Percentiles rank a stretch among this genome's conserved stretches.
phyloP scores from a whole-genome alignment of 2,888 invertebrate species.

The Chaetoderma sp. region DNA sequence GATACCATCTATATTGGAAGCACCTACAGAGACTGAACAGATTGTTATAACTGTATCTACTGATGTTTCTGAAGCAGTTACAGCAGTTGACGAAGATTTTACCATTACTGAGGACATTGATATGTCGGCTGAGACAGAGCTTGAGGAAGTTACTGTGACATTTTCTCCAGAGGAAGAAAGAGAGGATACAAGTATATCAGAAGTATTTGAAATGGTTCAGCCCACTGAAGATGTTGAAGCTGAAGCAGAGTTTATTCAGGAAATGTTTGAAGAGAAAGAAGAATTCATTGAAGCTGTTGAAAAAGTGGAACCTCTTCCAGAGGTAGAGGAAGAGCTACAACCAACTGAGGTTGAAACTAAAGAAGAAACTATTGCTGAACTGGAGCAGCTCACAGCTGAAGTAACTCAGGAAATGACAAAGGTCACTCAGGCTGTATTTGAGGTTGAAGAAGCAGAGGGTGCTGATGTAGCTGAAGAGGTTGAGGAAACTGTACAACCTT shows the following conservation, averaged over 20 bases:
- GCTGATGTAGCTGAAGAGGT: not conserved
- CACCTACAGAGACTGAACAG: too few relatives aligned
- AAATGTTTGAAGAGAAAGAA: not conserved
- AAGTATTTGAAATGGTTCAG: constrained; percentile 29
- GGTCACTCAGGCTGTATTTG: not conserved
- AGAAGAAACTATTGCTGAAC: not conserved
- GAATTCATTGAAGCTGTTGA: not conserved
- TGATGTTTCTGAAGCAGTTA: not conserved
- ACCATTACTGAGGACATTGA: not conserved
- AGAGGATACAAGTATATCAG: constrained; percentile 21
- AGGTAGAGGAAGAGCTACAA: not conserved
- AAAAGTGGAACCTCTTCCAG: constrained; percentile 1
- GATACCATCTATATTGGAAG: not conserved
- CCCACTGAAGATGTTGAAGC: constrained; percentile 4
- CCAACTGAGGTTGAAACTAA: not conserved
- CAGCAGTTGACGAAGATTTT: not conserved
- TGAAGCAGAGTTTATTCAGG: constrained; percentile 17
- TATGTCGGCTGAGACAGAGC: not conserved
- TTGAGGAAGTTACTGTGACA: not conserved
- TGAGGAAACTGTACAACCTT: not conserved
- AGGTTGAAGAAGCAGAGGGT: constrained; percentile 10
- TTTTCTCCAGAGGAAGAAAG: not conserved
- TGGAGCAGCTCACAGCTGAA: not conserved
- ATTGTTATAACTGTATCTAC: not conserved
- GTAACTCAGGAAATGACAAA: constrained; percentile 4